Conservation (phyloP, 2,113 vertebrate species). For the Mionectes macconnelli region DNA sequence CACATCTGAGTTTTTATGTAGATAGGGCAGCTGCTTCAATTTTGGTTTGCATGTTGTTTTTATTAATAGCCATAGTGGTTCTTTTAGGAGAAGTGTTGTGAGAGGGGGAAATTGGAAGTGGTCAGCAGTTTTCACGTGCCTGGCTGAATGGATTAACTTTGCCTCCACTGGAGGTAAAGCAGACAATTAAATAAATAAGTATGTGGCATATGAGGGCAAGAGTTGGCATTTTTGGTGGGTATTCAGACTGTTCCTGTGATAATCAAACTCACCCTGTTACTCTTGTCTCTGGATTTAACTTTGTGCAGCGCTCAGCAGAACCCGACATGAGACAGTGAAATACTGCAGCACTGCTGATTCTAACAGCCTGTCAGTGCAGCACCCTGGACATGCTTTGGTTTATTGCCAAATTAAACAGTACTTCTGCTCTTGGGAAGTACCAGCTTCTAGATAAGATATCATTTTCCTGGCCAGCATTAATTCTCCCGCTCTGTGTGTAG, state of each 20-base stretch:
- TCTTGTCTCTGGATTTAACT: background rate
- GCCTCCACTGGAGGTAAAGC: background rate
- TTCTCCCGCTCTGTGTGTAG: background rate
- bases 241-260: background rate
- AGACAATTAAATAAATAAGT: background rate
- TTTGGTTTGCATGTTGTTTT: background rate
- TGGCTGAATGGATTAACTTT: background rate
- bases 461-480: background rate
- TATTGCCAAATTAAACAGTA: conserved; percentile 29
- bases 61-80: background rate
- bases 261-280: background rate
- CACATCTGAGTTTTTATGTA: background rate
- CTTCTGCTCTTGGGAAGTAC: conserved; percentile 3
- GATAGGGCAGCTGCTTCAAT: background rate
- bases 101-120: background rate
- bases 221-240: background rate
- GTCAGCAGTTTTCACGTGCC: background rate
- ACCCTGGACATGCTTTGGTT: background rate
- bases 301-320: background rate
- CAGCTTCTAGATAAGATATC: background rate
- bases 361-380: background rate
- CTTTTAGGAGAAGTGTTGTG: background rate
- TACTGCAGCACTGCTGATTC: background rate
- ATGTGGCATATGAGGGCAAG: background rate
- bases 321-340: background rate